Evolutionary conservation across 1,140 invertebrate genomes (phyloP).

Genomic region (Stenopsyche tienmushanensis): DNA sequence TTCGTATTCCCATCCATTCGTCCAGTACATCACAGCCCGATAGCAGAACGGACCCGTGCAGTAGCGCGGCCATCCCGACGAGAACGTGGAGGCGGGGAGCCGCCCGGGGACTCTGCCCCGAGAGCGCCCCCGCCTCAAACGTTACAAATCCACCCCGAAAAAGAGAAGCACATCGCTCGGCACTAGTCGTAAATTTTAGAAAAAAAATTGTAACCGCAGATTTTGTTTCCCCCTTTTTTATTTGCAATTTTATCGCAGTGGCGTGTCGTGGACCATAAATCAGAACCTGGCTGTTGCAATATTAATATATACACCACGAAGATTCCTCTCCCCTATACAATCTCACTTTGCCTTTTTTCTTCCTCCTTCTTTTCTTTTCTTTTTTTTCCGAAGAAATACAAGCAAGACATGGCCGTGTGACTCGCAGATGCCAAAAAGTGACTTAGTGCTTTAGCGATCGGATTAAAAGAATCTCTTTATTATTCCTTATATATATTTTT

Average conservation of each 20-base stretch:
- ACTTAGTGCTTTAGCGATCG: not conserved
- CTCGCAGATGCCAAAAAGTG: conserved; percentile 2
- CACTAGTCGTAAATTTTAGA: not conserved
- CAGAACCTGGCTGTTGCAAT: conserved; percentile 16
- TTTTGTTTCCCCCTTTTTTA: conserved; percentile 10
- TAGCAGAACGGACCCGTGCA: too few relatives aligned
- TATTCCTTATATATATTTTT: too few relatives aligned
- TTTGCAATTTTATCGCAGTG: conserved; percentile 20
- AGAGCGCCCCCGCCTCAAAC: too few relatives aligned
- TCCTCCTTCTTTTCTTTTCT: not conserved
- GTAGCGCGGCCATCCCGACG: too few relatives aligned
- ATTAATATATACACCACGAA: conserved; percentile 16
- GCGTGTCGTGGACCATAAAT: conserved; percentile 21
- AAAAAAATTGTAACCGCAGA: not conserved
- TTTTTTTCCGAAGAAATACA: not conserved
- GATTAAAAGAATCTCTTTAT: too few relatives aligned
- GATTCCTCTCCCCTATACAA: not conserved
- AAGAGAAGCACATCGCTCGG: not conserved
- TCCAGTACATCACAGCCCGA: too few relatives aligned
- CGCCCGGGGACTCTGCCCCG: too few relatives aligned
- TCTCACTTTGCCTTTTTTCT: not conserved
- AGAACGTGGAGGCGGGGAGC: too few relatives aligned
- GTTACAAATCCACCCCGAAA: not conserved
- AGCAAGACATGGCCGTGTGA: not conserved
- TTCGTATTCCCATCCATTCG: too few relatives aligned